phyloP scores from a whole-genome alignment of 2,888 invertebrate species.

The Ennomos erosarius region DNA sequence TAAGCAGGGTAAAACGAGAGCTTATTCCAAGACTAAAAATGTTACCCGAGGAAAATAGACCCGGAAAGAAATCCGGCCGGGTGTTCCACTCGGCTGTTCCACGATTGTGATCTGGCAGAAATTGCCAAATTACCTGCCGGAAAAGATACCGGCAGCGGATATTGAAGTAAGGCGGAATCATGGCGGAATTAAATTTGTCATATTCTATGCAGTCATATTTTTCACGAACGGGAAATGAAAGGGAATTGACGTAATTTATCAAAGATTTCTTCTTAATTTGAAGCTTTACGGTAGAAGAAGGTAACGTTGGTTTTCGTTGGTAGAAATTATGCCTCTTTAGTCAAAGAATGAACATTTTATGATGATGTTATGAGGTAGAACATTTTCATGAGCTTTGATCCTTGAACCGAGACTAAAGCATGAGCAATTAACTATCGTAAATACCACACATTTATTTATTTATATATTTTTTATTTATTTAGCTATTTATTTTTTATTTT shows the following conservation, averaged over 20 bases:
- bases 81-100: constrained; percentile 16
- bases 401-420: no score
- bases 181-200: constrained; percentile 42
- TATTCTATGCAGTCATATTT: constrained; percentile 14
- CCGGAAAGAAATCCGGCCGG: constrained; percentile 15
- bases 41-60: constrained; percentile 6
- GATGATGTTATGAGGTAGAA: no score
- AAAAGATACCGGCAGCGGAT: constrained; percentile 50
- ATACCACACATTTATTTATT: no score
- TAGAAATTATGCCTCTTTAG: neutral
- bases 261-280: constrained; percentile 10
- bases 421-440: no score
- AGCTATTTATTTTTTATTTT: no score
- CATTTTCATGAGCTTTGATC: no score
- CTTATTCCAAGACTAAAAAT: constrained; percentile 15
- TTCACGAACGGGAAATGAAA: constrained; percentile 8
- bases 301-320: constrained; percentile 1
- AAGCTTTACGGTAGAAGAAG: neutral
- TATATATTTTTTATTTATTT: no score
- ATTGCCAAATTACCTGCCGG: constrained; percentile 52
- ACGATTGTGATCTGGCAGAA: constrained; percentile 24
- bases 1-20: constrained; percentile 15
- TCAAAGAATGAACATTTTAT: neutral
- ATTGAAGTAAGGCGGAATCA: constrained; percentile 34
- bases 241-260: constrained; percentile 8